Base-by-base conservation (phyloP, 1,140 invertebrate genomes). In the Prorops nasuta region DNA sequence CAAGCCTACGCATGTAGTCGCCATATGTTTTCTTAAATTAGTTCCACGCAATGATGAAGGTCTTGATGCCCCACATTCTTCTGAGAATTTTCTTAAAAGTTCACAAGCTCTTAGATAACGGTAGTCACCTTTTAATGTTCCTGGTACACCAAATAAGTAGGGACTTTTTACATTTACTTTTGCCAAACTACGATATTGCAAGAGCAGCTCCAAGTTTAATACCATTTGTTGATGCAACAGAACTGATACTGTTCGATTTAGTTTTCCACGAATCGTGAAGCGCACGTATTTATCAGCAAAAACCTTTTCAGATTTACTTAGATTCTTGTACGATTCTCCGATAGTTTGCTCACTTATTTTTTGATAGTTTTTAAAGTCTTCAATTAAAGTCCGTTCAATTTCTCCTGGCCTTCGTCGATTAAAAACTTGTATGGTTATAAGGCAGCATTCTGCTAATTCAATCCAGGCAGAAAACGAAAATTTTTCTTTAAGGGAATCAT, bases 381-480 rank as follows among this genome's bases (percentile, higher is more conserved):
- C 17, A 1, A 61, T 41, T 1, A 42, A 16, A 1, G 51, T 44
- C 3, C 48, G 28, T 46, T 61, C 46, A n/a, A 50, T 47, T 31
- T 61, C 55, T 6, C 55, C 55, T 0, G 59, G 20, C 3, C 59
- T 21, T 16, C 59, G 51, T 10, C 59, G 46, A 51, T 61, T 61
- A 49, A 61, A 61, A 2, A 58, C 20, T 46, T 61, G 55, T 10
- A 61, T 42, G 1, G 40, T 14, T 2, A 49, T 44, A 1, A 61
- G 19, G 2, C 51, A 58, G 22, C 20, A 41, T 39, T 56, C 40
- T 45, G 51, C 48, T 4, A 34, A 21, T 4, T 15, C 28, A 12
- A 15, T 6, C 38, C 38, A 40, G 6, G 10, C 18, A 6, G 6
- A 6, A 22, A 7, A 18, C 3, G 38, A 42, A 31, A 44, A 44